phyloP scores from a whole-genome alignment of 2,113 vertebrate species.

The Tachysurus vachellii region DNA sequence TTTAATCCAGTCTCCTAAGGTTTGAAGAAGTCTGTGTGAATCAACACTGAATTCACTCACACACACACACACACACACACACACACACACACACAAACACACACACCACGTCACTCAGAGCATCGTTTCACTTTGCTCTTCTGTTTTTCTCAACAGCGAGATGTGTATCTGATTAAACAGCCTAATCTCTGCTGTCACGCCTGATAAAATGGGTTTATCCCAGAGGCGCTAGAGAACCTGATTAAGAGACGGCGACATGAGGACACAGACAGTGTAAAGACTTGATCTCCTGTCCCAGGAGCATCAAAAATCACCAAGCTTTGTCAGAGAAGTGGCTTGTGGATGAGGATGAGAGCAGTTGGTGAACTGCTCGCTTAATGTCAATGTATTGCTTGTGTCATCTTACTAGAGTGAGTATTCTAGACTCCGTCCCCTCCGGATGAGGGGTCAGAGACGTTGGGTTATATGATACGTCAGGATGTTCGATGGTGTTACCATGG shows the following conservation, averaged over 20 bases:
- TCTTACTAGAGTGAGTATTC: not conserved
- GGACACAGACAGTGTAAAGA: conserved; percentile 4
- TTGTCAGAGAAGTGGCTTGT: conserved; percentile 3
- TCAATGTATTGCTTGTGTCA: not conserved
- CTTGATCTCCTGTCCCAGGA: conserved; percentile 34
- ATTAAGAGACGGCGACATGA: conserved; percentile 32
- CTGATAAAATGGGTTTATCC: conserved; percentile 44
- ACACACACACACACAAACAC: conserved; percentile 1
- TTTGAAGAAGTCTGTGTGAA: not conserved
- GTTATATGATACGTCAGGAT: not conserved
- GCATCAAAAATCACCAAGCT: not conserved
- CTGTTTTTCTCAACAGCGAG: conserved; percentile 30
- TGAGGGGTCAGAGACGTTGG: not conserved
- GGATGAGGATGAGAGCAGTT: conserved; percentile 6
- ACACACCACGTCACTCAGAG: not conserved
- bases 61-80: not conserved
- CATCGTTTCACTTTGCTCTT: conserved; percentile 10
- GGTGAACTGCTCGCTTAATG: not conserved
- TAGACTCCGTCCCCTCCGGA: not conserved
- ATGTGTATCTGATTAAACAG: conserved; percentile 39
- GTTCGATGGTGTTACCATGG: not conserved
- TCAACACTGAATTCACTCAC: not conserved
- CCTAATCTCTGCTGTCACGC: conserved; percentile 49
- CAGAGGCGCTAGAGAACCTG: conserved; percentile 37
- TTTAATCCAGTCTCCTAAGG: conserved; percentile 6